phyloP scores from a whole-genome alignment of 2,113 vertebrate species.

The Perca fluviatilis region DNA sequence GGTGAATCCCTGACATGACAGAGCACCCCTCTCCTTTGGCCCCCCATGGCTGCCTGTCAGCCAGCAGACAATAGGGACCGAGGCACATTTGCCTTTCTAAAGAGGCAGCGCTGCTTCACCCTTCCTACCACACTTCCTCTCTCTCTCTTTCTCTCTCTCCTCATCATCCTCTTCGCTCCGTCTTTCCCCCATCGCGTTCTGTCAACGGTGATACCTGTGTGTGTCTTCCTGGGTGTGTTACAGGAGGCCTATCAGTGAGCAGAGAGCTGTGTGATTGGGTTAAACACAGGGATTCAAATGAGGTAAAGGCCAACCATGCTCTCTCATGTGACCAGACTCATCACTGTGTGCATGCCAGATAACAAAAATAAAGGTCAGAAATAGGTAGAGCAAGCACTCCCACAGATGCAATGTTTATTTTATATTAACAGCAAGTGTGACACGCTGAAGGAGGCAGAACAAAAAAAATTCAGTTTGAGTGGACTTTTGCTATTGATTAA shows the following conservation, averaged over 20 bases:
- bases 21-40: constrained; percentile 20
- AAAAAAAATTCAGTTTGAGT: neutral
- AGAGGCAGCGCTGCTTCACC: constrained; percentile 42
- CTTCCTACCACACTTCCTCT: constrained; percentile 4
- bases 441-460: neutral
- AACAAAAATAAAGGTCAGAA: constrained; percentile 48
- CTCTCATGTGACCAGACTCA: constrained; percentile 27
- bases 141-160: neutral
- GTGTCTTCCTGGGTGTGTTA: constrained; percentile 32
- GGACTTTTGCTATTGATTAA: neutral
- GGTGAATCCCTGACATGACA: constrained; percentile 60
- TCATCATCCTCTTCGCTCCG: constrained; percentile 16
- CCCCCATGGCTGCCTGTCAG: constrained; percentile 69
- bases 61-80: constrained; percentile 59
- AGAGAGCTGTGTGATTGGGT: constrained; percentile 53
- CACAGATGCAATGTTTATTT: neutral
- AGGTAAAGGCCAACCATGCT: constrained; percentile 43
- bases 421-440: neutral
- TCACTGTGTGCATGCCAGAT: constrained; percentile 23
- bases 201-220: constrained; percentile 56
- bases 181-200: constrained; percentile 33
- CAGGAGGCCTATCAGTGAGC: constrained; percentile 33
- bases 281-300: constrained; percentile 37
- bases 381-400: neutral
- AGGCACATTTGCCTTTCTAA: constrained; percentile 70